Evolutionary conservation across 2,797 vertebrate species (phyloP), one percentile per base, ranked within the genome.

Genomic region (Chelidonichthys spinosus): DNA sequence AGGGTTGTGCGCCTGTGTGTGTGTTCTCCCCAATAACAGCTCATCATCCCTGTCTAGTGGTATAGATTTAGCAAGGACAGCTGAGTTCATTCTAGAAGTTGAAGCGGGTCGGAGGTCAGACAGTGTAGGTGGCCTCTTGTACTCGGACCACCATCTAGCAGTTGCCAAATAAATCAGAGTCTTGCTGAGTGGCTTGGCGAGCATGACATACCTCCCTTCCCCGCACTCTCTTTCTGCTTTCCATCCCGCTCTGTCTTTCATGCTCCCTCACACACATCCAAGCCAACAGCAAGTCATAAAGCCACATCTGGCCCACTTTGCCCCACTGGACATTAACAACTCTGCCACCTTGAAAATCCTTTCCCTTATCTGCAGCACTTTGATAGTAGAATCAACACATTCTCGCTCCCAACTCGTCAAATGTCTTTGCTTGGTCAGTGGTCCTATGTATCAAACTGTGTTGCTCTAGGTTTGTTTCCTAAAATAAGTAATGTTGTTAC

Each of bases 111-210:
- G 2, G 37, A 90, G 88, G 85, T 92, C 88, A 82, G 44, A 64
- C 74, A 5, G 69, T 77, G 87, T 78, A 87, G 92, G 89, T 89
- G 82, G 88, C 85, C 89, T 81, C 84, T 76, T 79, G 73, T 81
- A 59, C 61, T 79, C 58, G 25, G 88, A 90, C 90, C 88, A 87
- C 89, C 87, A 76, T 86, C 77, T 25, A 78, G 69, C 82, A 83
- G 79, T 85, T 82, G 85, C 77, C 87, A 84, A 84, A 87, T 86
- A 87, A 90, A 91, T 91, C 88, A 84, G 68, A 56, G 69, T 80
- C 80, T 74, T 63, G 90, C 81, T 87, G 88, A 87, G 86, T 70
- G 67, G 78, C 79, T 88, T 86, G 84, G 88, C 74, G 11, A 79
- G 80, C 70, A 35, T 60, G 69, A 81, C 84, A 81, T 76, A 74